These are phyloP conservation scores for Baccha elongata DNA, from an alignment of 2,888 invertebrate genomes.

Conservation along the genomic window DNA sequence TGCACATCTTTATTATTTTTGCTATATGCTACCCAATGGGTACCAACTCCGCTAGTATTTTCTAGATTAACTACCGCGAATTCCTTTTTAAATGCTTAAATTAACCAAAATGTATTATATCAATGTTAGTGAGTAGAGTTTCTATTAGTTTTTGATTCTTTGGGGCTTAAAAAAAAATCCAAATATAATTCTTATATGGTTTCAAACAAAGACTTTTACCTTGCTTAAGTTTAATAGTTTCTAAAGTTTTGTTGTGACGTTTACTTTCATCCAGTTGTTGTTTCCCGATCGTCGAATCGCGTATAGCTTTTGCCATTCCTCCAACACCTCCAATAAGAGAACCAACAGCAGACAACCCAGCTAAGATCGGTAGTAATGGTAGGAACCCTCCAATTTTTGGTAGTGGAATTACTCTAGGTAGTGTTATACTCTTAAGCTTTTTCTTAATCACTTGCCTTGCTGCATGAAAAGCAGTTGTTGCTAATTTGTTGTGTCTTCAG, in stretches of 20 bases:
- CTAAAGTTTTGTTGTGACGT: slow-evolving; percentile 79
- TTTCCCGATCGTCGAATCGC: slow-evolving; percentile 76
- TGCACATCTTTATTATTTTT: slow-evolving; percentile 73
- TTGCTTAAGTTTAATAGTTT: no score
- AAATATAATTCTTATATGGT: slow-evolving; percentile 75
- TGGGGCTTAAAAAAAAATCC: slow-evolving; percentile 47
- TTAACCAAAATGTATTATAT: slow-evolving; percentile 76
- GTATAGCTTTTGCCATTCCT: slow-evolving; percentile 78
- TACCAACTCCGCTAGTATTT: no score
- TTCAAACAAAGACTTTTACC: no score
- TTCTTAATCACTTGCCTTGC: slow-evolving; percentile 15
- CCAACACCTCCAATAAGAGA: slow-evolving; percentile 78
- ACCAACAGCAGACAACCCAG: slow-evolving; percentile 76
- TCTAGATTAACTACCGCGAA: no score
- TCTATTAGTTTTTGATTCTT: slow-evolving; percentile 75
- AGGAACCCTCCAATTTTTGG: slow-evolving; percentile 78
- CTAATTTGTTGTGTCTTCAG: slow-evolving; percentile 40
- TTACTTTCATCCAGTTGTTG: slow-evolving; percentile 77
- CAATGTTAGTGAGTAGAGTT: slow-evolving; percentile 75
- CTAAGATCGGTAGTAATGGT: slow-evolving; percentile 78
- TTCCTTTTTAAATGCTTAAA: no score
- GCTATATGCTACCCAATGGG: slow-evolving; percentile 79
- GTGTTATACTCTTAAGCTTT: slow-evolving; percentile 53
- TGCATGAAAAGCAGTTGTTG: slow-evolving; percentile 35
- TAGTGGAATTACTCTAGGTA: slow-evolving; percentile 76